phyloP scores from a whole-genome alignment of 2,797 vertebrate species.

The Phyllotis vaccarum region DNA sequence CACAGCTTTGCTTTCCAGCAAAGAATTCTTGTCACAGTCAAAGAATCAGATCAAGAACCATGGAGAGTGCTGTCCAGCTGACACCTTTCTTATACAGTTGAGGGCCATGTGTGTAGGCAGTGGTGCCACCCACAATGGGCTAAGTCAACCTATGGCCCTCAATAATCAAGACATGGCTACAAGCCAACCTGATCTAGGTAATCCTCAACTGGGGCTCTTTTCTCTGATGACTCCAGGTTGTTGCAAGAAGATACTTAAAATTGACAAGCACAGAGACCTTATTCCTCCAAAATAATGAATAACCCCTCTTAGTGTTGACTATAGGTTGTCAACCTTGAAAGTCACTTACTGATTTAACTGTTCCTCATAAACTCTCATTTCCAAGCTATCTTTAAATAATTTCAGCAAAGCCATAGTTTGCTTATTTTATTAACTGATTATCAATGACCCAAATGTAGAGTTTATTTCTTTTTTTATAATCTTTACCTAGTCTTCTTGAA shows the following conservation, averaged over 20 bases:
- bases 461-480: conserved; percentile 15
- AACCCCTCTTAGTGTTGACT: not conserved
- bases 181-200: not conserved
- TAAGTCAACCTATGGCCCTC: not conserved
- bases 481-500: conserved; percentile 3
- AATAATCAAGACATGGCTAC: not conserved
- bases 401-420: conserved; percentile 8
- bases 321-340: not conserved
- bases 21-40: not conserved
- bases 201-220: not conserved
- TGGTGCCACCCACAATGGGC: not conserved
- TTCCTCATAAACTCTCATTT: not conserved
- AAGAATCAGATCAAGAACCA: not conserved
- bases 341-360: not conserved
- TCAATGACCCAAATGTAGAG: not conserved
- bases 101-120: not conserved
- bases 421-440: not conserved
- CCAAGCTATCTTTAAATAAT: conserved; percentile 14
- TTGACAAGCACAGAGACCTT: not conserved
- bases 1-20: not conserved
- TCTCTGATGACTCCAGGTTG: not conserved
- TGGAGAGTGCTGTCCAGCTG: not conserved
- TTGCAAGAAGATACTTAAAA: not conserved
- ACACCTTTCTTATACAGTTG: not conserved
- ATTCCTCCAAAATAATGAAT: not conserved